Evolutionary conservation across 1,140 invertebrate species (phyloP), one percentile per base, ranked within the genome.

Genomic region (Episyrphus balteatus): DNA sequence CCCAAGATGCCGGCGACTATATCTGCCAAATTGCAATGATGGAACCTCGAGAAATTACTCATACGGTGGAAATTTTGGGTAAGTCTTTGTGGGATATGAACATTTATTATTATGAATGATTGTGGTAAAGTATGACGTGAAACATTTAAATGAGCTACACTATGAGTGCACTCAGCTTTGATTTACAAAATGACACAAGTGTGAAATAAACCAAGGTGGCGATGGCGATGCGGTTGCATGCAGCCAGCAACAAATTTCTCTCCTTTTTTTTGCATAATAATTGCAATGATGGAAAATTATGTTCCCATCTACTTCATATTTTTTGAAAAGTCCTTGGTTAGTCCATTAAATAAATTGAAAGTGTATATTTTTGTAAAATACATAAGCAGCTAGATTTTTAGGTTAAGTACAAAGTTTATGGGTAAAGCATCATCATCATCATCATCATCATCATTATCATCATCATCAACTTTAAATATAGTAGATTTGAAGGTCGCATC

Each of bases 21-120:
- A 72, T 76, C 41, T 79, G 77, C 56, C 75, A 77, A 60, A 76
- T 79, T 52, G 75, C 72, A 38, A 76, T 74, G 13, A 61, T 75
- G 52, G 70, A 75, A 52, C 75, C 75, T 36, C 63, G 71, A 39
- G 75, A 79, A 69, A 75, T 77, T 44, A 74, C 73, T 19, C 77
- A 79, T 56, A 75, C 73, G 15, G 67, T 79, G 33, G 73, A 77
- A 59, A 75, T 79, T 50, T 62, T 77, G 49, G 75, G 76, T 78
- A 68, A 74, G 73, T 73, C 36, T 18, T 12, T 26, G 21, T 26
- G 3, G 3, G 21, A 26, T 8, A 8, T 26, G 21, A 26, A 8
- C 8, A n/a, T n/a, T n/a, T n/a, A n/a, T n/a, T n/a, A n/a, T n/a
- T n/a, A n/a, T n/a, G n/a, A 8, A 26, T 26, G 8, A 8, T 26